Base-by-base conservation (phyloP, 2,113 vertebrate genomes). In the Mormyrus lacerda region DNA sequence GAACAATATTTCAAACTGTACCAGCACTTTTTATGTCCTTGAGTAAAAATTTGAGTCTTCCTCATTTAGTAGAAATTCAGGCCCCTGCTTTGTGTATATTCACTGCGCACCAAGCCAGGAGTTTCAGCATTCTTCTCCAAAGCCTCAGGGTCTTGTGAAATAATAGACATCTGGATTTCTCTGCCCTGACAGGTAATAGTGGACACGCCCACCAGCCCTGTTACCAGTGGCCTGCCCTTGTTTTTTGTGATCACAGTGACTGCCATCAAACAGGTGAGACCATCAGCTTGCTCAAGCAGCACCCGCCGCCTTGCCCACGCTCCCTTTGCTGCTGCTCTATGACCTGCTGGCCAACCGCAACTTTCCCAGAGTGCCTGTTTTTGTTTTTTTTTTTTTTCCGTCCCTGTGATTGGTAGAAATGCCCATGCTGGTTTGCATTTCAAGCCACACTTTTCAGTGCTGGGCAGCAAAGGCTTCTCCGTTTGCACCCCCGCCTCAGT, bases 191-290 rank as follows among this genome's bases (percentile, higher is more conserved):
- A 99, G 98, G 97, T 99, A 91, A 99, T 98, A 91, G 98, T 99
- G 93, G 98, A 99, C 91, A 99, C 98, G 79, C 98, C 98, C 7
- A 99, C 98, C 92, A 99, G 98, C 93, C 98, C 98, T 0, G 96
- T 99, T 92, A 99, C 98, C 90, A 99, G 98, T 69, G 98, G 98
- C 93, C 97, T 99, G 92, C 98, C 98, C 0, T 97, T 99, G 92
- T 99, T 99, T 95, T 99, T 99, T 94, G 98, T 99, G 90, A 99
- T 99, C 93, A 99, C 97, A 88, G 97, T 99, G 89, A 99, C 98
- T 15, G 98, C 98, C 88, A 96, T 99, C 92, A 99, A 99, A 94
- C 98, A 99, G 98, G 98, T 99, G 92, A 94, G 94, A 88, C 3
- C 47, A 4, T n/a, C 10, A 17, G 1, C 10, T 21, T 21, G 47